Conservation (phyloP, 1,140 invertebrate species). For the Cotesia typhae region DNA sequence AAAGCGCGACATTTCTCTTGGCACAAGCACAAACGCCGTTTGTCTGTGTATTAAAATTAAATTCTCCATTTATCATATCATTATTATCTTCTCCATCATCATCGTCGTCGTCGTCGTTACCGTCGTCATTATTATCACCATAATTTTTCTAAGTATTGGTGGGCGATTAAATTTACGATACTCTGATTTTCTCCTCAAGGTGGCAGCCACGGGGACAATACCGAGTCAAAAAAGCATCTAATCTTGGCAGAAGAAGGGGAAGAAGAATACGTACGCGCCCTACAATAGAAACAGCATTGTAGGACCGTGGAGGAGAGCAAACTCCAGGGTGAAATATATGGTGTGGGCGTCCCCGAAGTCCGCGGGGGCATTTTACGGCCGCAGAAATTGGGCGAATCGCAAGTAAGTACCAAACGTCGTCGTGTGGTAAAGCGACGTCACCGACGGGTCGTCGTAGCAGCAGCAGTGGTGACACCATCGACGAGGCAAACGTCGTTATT, state of each 20-base stretch:
- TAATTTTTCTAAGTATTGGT: background rate
- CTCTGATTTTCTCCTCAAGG: background rate
- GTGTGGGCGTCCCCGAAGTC: conserved; percentile 54
- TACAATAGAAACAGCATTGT: background rate
- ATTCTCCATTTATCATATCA: background rate
- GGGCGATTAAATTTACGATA: background rate
- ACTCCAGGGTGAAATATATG: conserved; percentile 51
- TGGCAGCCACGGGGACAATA: background rate
- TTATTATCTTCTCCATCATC: background rate
- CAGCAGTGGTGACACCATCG: conserved; percentile 46
- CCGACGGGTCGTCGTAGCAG: conserved; percentile 43
- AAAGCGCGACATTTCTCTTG: conserved; percentile 29
- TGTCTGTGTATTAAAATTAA: conserved; percentile 6
- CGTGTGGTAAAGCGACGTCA: conserved; percentile 57
- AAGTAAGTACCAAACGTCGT: conserved; percentile 57
- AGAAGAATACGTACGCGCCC: conserved; percentile 6
- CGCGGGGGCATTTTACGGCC: conserved; percentile 53
- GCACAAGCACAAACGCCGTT: conserved; percentile 8
- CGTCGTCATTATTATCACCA: too few species aligned
- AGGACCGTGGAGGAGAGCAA: conserved; percentile 35
- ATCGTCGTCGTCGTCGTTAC: background rate
- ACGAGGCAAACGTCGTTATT: conserved; percentile 37
- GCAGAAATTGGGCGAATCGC: conserved; percentile 60
- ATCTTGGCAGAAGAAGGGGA: background rate
- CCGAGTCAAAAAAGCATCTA: background rate